phyloP scores from a whole-genome alignment of 2,797 vertebrate genomes.

The Amblyraja radiata region DNA sequence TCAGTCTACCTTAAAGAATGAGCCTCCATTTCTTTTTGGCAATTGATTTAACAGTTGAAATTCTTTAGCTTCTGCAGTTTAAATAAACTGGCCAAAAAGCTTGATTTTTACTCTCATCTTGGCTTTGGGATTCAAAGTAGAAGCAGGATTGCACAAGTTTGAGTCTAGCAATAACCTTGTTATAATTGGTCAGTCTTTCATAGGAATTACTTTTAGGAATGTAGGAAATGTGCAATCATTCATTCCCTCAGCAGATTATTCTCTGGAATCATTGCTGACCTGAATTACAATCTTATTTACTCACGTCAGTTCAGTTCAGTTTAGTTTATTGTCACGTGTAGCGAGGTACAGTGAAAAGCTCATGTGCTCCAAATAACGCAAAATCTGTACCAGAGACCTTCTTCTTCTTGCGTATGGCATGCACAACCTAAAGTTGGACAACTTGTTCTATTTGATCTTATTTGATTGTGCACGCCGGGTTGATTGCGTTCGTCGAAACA shows the following conservation, averaged over 20 bases:
- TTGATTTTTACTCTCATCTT: not conserved
- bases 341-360: no score
- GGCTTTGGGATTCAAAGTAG: not conserved
- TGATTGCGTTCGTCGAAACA: no score
- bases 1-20: not conserved
- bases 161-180: not conserved
- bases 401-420: no score
- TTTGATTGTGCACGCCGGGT: no score
- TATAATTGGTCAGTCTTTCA: not conserved
- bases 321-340: no score
- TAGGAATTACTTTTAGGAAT: not conserved
- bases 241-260: not conserved
- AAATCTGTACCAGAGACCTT: no score
- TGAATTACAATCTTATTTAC: not conserved
- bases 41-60: not conserved
- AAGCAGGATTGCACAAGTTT: not conserved
- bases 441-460: no score
- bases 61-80: no score
- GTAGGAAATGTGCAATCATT: not conserved
- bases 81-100: not conserved
- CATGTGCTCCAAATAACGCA: not conserved
- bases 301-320: no score
- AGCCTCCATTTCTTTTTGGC: not conserved
- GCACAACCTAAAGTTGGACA: no score
- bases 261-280: not conserved